Base-by-base conservation (phyloP, 1,140 invertebrate species). In the Pseudomyrmex pallidus region DNA sequence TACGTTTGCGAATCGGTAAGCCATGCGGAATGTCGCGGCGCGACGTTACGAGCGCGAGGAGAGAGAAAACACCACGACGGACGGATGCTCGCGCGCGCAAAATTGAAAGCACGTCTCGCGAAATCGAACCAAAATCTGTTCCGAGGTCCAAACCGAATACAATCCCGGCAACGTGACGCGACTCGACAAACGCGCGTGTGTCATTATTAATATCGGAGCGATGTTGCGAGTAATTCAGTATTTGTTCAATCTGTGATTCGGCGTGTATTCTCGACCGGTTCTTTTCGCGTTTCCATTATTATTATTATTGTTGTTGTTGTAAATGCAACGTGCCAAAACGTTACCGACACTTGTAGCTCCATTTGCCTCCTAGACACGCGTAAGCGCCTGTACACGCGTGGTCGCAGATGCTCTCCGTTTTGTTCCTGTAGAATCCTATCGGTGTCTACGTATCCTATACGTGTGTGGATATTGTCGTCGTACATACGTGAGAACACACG, bases 351-450 rank as follows among this genome's bases (percentile, higher is more conserved):
- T 87, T 87, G 73, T 72, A 86, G 67, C 56, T 77, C 68, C 61
- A 84, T 73, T 86, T 78, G 74, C 22, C 82, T 68, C 73, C 12
- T 15, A 86, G 68, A 80, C 62, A 74, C 74, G 74, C 64, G 82
- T 87, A 87, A 87, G 77, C 74, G 85, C 82, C 76, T 82, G 82
- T 85, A 88, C 70, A 80, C 74, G 57, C 68, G 48, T 76, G 73
- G 74, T 74, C 82, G 74, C 85, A 85, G 64, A 84, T 87, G 85
- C 50, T 66, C 74, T 64, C 59, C 20, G 20, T 13, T 10, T 15
- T 70, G 48, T 84, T 70, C 78, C 61, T 12, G 2, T 15, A 82
- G 85, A 78, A 62, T 85, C 76, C 85, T 78, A 74, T 35, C 35
- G 5, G 56, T 78, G 17, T 72, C 50, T 56, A 64, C 78, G 61